Percentiles rank a stretch among this genome's conserved stretches.
phyloP scores from a whole-genome alignment of 2,797 vertebrate species.

The Rhinella marina region DNA sequence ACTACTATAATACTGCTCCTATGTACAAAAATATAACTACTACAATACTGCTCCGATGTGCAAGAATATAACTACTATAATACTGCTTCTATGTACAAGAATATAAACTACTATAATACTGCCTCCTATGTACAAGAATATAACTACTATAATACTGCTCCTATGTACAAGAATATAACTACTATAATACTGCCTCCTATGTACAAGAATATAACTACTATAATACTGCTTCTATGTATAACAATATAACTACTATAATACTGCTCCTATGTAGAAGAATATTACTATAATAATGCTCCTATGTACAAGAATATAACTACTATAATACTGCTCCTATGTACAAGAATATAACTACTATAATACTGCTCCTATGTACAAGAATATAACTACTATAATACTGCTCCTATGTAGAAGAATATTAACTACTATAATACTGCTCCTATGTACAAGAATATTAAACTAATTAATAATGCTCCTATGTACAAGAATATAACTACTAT shows the following conservation, averaged over 20 bases:
- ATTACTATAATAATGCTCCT: background rate
- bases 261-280: background rate
- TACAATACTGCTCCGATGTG: background rate
- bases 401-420: background rate
- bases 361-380: background rate
- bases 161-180: constrained; percentile 19
- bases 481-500: constrained; percentile 9
- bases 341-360: constrained; percentile 12
- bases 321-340: constrained; percentile 7
- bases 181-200: constrained; percentile 4
- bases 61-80: constrained; percentile 1
- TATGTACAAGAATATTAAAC: background rate
- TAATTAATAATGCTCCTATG: background rate
- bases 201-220: background rate
- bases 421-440: background rate
- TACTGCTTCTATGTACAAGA: background rate
- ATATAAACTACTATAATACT: constrained; percentile 14
- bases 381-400: constrained; percentile 10
- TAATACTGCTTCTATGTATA: no score
- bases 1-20: constrained; percentile 7
- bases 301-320: constrained; percentile 1
- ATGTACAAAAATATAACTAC: constrained; percentile 14
- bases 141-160: constrained; percentile 9
- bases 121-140: background rate
- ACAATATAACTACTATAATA: no score